Conservation (phyloP, 2,888 invertebrate genomes). For the Busseola fusca region DNA sequence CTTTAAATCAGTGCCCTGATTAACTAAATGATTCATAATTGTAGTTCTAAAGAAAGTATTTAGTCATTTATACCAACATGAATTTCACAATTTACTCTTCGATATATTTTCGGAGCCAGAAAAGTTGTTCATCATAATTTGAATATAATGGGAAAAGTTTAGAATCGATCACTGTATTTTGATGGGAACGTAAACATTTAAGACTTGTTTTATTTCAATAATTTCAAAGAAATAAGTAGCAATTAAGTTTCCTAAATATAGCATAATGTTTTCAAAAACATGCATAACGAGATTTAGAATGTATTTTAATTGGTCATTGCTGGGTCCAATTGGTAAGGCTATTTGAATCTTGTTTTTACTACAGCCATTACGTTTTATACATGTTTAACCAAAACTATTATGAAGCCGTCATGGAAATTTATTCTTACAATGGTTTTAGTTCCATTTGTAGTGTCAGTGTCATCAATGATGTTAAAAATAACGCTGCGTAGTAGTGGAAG, state of each 20-base stretch:
- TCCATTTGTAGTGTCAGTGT: constrained; percentile 18
- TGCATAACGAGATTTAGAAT: constrained; percentile 45
- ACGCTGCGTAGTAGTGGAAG: constrained; percentile 47
- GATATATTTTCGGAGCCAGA: background rate
- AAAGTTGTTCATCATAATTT: constrained; percentile 11
- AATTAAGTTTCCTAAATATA: background rate
- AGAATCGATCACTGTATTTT: constrained; percentile 26
- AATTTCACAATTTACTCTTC: background rate
- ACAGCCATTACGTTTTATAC: constrained; percentile 5
- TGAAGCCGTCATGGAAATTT: constrained; percentile 28
- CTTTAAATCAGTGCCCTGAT: too few species aligned
- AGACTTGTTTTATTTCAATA: constrained; percentile 10
- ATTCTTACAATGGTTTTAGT: constrained; percentile 22
- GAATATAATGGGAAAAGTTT: constrained; percentile 27
- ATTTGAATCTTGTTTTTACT: constrained; percentile 8
- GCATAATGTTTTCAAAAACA: constrained; percentile 19
- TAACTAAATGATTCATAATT: too few species aligned
- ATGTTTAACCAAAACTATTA: constrained; percentile 32
- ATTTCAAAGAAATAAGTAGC: constrained; percentile 50
- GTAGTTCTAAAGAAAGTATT: too few species aligned
- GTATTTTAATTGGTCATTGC: constrained; percentile 43
- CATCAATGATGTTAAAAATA: constrained; percentile 48
- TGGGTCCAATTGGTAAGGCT: constrained; percentile 9
- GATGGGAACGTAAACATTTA: constrained; percentile 17
- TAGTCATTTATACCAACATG: too few species aligned